Base-by-base conservation (phyloP, 2,888 invertebrate genomes). In the Pandemis cinnamomeana region DNA sequence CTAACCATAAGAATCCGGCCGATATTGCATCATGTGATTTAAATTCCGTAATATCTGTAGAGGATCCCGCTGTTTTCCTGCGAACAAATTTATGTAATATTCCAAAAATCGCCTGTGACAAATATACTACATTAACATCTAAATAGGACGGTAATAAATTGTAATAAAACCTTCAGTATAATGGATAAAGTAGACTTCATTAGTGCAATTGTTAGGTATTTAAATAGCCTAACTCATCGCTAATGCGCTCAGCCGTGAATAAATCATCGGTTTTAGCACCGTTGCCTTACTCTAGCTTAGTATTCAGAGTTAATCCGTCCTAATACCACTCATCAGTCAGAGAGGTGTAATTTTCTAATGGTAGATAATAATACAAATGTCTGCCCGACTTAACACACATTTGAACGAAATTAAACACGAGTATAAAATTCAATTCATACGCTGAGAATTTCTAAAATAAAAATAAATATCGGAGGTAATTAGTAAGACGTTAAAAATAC, bases 21-120 rank as follows among this genome's bases (percentile, higher is more conserved):
- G 87, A 78, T 88, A 90, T 78, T 91, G 91, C 77, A 89, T 86
- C 55, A 92, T 82, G 77, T 94, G 89, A 81, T 91, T 93, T 72
- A 93, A 84, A 83, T 85, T 92, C 84, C 91, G 86, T 67, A 93
- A 78, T 78, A 93, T 91, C 81, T 93, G 91, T 51, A 93, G 81
- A 8, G 93, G 85, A 81, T 93, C 93, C 7, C 91, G 87, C 71
- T 87, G 90, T 85, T 92, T 93, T 66, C 91, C 93, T 93, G 84
- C 76, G 71, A 74, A 78, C 69, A 67, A 80, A 81, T 79, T 66
- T 71, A 62, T 20, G 20, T 20, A 20, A 3, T n/a, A 5, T 64
- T 13, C 44, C 8, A 10, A 2, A 58, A 27, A 58, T 27, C 27
- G 48, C n/a, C 48, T 13, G 6, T n/a, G 48, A 13, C n/a, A 51